Base-by-base conservation (phyloP, 2,113 vertebrate genomes). In the Heptranchias perlo region DNA sequence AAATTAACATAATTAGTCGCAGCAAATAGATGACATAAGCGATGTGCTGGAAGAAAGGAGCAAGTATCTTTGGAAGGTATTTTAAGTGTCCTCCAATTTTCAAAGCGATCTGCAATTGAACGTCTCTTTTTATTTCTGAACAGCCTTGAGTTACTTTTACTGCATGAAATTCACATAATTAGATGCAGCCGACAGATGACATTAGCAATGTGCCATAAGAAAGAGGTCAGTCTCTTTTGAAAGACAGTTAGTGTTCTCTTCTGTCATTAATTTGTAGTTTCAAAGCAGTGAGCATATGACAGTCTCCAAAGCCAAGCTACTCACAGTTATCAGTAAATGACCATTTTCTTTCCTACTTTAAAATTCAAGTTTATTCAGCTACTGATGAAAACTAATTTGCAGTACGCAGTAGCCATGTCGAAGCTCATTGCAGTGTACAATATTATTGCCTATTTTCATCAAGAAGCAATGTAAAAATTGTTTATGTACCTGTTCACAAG, bases 191-290 rank as follows among this genome's bases (percentile, higher is more conserved):
- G 98, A 98, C 98, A 99, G 98, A 99, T 98, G 98, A 99, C 98
- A 99, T 98, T 98, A 98, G 98, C 98, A 97, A 98, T 98, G 98
- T 97, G 98, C 98, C 98, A 99, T 99, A 98, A 99, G 98, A 98
- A 98, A 98, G 98, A 98, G 99, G 98, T 99, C 99, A 99, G 98
- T 99, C 98, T 98, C 97, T 97, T 98, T 97, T 97, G 98, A 98
- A 98, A 98, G 98, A 98, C 98, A 98, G 98, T 98, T 97, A 98
- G 98, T 98, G 98, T 99, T 99, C 98, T 98, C 98, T 97, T 98
- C 98, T 98, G 97, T 98, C 98, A 98, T 99, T 99, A 99, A 99
- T 99, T 99, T 98, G 98, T 98, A 98, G 98, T 98, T 99, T 99
- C 98, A 99, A 99, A 99, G 98, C 98, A 96, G 97, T 67, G 93